These are phyloP conservation scores for Octonoba sinensis DNA, from an alignment of 2,888 invertebrate species.

Conservation along the genomic window DNA sequence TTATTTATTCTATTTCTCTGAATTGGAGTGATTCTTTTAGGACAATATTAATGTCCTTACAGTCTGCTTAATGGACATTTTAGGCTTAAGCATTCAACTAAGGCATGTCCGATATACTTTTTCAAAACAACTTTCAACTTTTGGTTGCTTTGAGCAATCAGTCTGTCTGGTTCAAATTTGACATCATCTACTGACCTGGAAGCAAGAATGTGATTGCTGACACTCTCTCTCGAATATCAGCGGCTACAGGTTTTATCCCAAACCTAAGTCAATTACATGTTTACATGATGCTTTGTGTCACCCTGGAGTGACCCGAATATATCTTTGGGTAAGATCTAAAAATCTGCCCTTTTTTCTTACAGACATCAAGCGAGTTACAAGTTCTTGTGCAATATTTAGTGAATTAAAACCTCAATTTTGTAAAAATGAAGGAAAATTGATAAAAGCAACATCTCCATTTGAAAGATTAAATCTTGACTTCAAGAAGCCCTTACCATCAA, in stretches of 20 bases:
- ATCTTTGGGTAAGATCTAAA: conserved; percentile 47
- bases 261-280: conserved; percentile 39
- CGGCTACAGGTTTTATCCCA: background rate
- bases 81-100: no score
- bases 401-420: conserved; percentile 58
- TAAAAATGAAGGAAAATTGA: conserved; percentile 24
- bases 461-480: conserved; percentile 66
- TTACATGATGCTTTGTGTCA: conserved; percentile 61
- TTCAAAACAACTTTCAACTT: no score
- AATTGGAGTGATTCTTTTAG: no score
- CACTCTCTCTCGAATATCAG: conserved; percentile 41
- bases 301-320: conserved; percentile 50
- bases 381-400: conserved; percentile 35
- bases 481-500: conserved; percentile 63
- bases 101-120: no score
- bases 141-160: no score
- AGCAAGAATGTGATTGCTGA: conserved; percentile 53
- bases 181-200: conserved; percentile 61
- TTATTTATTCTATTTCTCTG: no score
- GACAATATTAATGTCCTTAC: no score
- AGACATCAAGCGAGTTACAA: conserved; percentile 27
- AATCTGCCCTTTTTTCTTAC: conserved; percentile 55
- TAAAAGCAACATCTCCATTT: conserved; percentile 65
- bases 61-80: no score
- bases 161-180: conserved; percentile 53